phyloP scores from a whole-genome alignment of 2,888 invertebrate genomes.

The Athalia cordata region DNA sequence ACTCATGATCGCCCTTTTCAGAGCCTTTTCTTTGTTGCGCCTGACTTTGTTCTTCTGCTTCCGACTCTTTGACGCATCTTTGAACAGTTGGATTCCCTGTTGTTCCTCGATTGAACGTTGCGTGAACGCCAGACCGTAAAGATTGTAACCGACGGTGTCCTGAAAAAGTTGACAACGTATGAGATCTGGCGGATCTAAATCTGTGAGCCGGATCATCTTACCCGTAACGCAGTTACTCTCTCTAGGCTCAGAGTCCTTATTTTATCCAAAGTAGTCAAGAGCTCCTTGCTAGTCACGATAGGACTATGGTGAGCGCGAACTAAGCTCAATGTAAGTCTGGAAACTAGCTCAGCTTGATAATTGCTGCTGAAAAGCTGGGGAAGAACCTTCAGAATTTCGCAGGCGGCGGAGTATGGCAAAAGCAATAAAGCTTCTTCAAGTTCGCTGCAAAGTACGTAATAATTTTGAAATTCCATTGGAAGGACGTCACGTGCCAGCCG shows the following conservation, averaged over 20 bases:
- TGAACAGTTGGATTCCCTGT: conserved; percentile 85
- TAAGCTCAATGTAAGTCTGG: conserved; percentile 85
- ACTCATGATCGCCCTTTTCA: conserved; percentile 78
- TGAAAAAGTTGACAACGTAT: conserved; percentile 72
- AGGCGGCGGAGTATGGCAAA: conserved; percentile 88
- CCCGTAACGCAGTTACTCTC: conserved; percentile 79
- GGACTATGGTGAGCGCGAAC: conserved; percentile 86
- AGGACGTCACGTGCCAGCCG: too few relatives aligned
- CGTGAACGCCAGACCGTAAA: conserved; percentile 86
- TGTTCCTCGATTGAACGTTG: conserved; percentile 85
- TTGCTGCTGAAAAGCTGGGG: conserved; percentile 81
- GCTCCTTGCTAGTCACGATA: conserved; percentile 82
- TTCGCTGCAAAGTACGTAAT: conserved; percentile 79
- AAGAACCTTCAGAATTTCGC: conserved; percentile 84
- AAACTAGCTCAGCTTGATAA: conserved; percentile 85
- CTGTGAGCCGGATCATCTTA: conserved; percentile 67
- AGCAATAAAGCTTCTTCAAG: conserved; percentile 92
- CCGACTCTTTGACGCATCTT: conserved; percentile 81
- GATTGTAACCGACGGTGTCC: conserved; percentile 90
- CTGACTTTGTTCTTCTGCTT: conserved; percentile 80
- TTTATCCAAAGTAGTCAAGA: conserved; percentile 81
- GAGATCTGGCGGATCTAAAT: background rate
- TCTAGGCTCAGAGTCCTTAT: conserved; percentile 78
- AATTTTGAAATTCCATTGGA: too few relatives aligned
- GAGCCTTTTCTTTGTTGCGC: conserved; percentile 78